Percentiles rank a stretch among this genome's conserved stretches.
Evolutionary conservation across 2,797 vertebrate species (phyloP).

Genomic region (Tragelaphus oryx): DNA sequence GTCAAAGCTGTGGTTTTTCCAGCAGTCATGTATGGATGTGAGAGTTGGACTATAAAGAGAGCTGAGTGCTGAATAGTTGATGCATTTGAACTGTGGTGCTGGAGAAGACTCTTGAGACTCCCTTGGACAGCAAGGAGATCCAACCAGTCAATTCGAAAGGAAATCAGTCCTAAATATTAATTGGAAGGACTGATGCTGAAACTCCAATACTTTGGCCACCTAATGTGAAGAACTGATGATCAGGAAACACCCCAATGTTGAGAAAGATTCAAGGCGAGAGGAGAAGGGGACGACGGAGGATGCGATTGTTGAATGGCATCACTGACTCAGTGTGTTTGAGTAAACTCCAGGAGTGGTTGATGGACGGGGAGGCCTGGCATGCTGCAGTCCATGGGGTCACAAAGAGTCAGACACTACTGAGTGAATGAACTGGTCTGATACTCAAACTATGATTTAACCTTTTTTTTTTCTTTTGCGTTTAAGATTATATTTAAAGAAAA

Average conservation of each 20-base stretch:
- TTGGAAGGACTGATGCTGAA: background rate
- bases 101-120: background rate
- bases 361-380: fast-evolving
- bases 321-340: background rate
- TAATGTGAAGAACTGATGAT: background rate
- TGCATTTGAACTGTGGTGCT: background rate
- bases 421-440: background rate
- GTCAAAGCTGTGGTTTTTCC: background rate
- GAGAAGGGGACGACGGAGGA: background rate
- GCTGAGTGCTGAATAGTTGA: background rate
- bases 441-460: background rate
- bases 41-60: background rate
- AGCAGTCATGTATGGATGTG: background rate
- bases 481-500: background rate
- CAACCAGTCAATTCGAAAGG: background rate
- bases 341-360: background rate
- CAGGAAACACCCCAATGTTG: background rate
- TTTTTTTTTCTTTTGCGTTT: background rate
- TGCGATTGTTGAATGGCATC: background rate
- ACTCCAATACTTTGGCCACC: background rate
- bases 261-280: background rate
- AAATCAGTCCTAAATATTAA: background rate
- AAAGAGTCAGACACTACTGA: background rate
- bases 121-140: background rate
- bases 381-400: background rate